Percentiles rank a stretch among this genome's conserved stretches.
These are phyloP conservation scores for Conus canariensis DNA, from an alignment of 2,888 invertebrate species.

Conservation along the genomic window DNA sequence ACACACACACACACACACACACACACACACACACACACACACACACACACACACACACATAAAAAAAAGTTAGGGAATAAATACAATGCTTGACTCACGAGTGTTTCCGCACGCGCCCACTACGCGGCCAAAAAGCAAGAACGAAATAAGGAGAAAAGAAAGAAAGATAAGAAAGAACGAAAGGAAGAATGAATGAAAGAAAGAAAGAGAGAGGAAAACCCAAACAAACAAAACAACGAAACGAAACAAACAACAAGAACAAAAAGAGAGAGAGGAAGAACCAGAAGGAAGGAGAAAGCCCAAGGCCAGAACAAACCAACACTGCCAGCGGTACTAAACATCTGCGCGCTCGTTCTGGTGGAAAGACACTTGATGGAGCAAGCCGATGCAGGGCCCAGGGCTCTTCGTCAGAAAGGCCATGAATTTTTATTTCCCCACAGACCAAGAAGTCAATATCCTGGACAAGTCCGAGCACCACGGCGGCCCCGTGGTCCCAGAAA, in stretches of 20 bases:
- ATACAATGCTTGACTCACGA: too few relatives aligned
- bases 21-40: conserved; percentile 25
- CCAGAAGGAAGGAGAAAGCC: neutral
- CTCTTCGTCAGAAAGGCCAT: conserved; percentile 24
- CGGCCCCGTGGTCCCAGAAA: neutral
- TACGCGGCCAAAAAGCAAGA: neutral
- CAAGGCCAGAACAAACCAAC: neutral
- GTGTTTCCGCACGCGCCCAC: too few relatives aligned
- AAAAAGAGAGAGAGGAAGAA: neutral
- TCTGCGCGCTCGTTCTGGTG: neutral
- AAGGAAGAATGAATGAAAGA: neutral
- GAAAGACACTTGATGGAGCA: neutral
- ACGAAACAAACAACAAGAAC: too few relatives aligned
- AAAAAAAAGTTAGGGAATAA: neutral
- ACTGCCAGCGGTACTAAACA: neutral
- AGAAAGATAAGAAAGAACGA: neutral
- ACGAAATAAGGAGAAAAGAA: neutral
- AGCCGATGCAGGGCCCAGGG: neutral
- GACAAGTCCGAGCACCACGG: neutral
- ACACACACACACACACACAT: conserved; percentile 30
- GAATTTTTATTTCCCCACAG: conserved; percentile 25
- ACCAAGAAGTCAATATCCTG: conserved; percentile 1
- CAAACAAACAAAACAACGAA: neutral
- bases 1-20: conserved; percentile 1
- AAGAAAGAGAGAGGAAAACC: neutral